These are phyloP conservation scores for Erebia ligea DNA, from an alignment of 2,888 invertebrate species.

Conservation along the genomic window DNA sequence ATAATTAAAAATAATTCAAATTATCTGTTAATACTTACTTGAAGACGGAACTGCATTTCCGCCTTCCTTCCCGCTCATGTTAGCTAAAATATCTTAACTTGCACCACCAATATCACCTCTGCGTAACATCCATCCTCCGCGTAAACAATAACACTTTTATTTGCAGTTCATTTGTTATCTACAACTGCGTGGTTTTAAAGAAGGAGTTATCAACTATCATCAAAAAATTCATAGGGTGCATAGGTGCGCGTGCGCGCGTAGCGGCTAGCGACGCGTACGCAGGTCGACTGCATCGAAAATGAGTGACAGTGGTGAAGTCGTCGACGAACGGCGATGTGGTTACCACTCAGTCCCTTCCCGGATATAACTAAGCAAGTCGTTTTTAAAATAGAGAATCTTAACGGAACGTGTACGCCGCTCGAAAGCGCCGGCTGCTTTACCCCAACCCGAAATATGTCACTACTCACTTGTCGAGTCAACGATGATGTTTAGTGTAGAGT, in stretches of 20 bases:
- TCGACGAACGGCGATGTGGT: slow-evolving; percentile 67
- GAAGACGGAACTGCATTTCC: slow-evolving; percentile 82
- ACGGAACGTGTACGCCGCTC: slow-evolving; percentile 80
- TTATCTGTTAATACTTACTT: slow-evolving; percentile 66
- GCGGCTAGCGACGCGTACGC: slow-evolving; percentile 78
- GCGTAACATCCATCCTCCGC: slow-evolving; percentile 70
- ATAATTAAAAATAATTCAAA: slow-evolving; percentile 50
- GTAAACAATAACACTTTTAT: slow-evolving; percentile 64
- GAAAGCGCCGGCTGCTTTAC: slow-evolving; percentile 80
- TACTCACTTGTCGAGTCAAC: slow-evolving; percentile 63
- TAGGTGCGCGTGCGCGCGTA: slow-evolving; percentile 75
- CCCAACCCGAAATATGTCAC: slow-evolving; percentile 74
- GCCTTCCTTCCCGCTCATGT: slow-evolving; percentile 80
- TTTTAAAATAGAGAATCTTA: slow-evolving; percentile 81
- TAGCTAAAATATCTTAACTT: slow-evolving; percentile 68
- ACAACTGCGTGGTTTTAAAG: slow-evolving; percentile 51
- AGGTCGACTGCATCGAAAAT: slow-evolving; percentile 79
- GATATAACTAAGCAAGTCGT: slow-evolving; percentile 78
- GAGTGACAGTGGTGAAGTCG: slow-evolving; percentile 66
- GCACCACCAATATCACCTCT: slow-evolving; percentile 78
- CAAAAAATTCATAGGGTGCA: slow-evolving; percentile 63
- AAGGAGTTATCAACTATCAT: slow-evolving; percentile 64
- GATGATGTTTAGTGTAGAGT: slow-evolving; percentile 42
- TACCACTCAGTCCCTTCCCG: slow-evolving; percentile 74
- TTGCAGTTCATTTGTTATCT: slow-evolving; percentile 58